phyloP scores from a whole-genome alignment of 2,113 vertebrate species.

The Paradoxurus hermaphroditus region DNA sequence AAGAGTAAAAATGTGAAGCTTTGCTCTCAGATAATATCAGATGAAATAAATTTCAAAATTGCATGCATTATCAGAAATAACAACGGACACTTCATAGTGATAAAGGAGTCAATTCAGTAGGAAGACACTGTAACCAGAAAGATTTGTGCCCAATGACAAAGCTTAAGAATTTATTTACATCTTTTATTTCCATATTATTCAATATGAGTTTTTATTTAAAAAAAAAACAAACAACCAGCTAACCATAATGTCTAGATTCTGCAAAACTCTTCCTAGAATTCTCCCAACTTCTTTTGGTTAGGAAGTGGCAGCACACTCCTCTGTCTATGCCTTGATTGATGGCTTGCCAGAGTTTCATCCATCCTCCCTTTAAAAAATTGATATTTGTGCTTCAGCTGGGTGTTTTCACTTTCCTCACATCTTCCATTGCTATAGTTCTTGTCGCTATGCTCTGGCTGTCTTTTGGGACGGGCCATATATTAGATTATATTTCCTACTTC shows the following conservation, averaged over 20 bases:
- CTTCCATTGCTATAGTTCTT: background rate
- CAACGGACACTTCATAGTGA: background rate
- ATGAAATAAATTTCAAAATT: background rate
- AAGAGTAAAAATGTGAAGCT: background rate
- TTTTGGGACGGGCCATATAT: background rate
- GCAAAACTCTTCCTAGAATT: background rate
- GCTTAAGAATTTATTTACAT: background rate
- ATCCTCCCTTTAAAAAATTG: background rate
- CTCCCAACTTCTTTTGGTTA: background rate
- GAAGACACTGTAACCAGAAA: background rate
- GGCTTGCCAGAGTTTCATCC: background rate
- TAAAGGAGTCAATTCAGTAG: background rate
- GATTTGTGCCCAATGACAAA: background rate
- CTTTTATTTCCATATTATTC: background rate
- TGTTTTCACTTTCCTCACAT: background rate
- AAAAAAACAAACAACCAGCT: background rate
- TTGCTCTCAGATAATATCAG: background rate
- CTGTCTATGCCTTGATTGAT: background rate
- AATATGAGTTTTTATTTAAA: background rate
- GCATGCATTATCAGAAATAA: background rate
- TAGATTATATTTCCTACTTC: background rate
- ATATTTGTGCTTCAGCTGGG: background rate
- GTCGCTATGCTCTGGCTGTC: background rate
- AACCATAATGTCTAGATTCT: background rate
- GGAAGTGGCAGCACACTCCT: too few relatives aligned